These are phyloP conservation scores for Acestrorhynchus altus DNA, from an alignment of 2,797 vertebrate genomes.

Conservation along the genomic window DNA sequence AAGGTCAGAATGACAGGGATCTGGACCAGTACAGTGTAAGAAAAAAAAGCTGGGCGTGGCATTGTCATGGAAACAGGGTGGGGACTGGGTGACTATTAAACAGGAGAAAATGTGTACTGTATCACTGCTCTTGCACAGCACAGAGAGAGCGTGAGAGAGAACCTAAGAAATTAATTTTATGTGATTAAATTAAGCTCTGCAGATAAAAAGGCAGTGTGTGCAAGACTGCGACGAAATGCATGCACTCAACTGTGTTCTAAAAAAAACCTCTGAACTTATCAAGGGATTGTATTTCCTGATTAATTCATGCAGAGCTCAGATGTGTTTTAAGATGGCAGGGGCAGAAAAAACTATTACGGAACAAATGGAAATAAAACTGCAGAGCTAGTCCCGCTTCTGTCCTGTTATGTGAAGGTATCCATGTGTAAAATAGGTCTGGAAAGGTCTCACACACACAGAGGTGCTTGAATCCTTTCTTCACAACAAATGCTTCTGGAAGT, in stretches of 20 bases:
- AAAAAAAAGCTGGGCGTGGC: conserved; percentile 21
- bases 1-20: conserved; percentile 40
- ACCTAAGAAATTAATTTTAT: not conserved
- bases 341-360: not conserved
- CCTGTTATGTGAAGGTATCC: not conserved
- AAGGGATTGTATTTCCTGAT: conserved; percentile 17
- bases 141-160: not conserved
- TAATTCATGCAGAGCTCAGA: conserved; percentile 13
- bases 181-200: not conserved
- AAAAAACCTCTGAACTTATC: not conserved
- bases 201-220: not conserved
- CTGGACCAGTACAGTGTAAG: conserved; percentile 32
- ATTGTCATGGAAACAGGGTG: conserved; percentile 23
- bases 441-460: not conserved
- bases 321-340: not conserved
- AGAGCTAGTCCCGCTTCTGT: not conserved
- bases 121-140: not conserved
- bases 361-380: conserved; percentile 12
- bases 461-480: no score
- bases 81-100: conserved; percentile 24
- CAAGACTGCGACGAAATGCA: conserved; percentile 2
- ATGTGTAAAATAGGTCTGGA: not conserved
- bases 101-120: not conserved
- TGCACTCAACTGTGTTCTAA: not conserved
- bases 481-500: no score